Base-by-base conservation (phyloP, 2,888 invertebrate genomes). In the Gymnosoma rotundatum region DNA sequence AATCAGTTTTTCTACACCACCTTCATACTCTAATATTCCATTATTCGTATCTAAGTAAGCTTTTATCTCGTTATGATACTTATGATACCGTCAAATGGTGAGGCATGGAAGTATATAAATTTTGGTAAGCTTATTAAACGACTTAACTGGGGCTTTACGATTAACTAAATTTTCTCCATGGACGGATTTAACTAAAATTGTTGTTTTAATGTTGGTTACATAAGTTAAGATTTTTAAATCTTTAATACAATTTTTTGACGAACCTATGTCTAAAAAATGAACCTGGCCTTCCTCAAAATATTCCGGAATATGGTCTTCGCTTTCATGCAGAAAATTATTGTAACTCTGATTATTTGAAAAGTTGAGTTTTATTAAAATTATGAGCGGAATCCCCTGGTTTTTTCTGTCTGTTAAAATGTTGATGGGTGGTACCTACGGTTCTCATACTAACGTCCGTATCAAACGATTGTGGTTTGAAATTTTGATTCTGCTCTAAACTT, bases 71-170 rank as follows among this genome's bases (percentile, higher is more conserved):
- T 76, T 76, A 12, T 67, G 48, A 5, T 58, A 45, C 70, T 63
- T 12, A 78, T 20, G n/a, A 50, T 42, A 42, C 42, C 42, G 14
- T 42, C 42, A 14, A 42, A 21, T 18, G 32, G 18, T 16, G 18
- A 42, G 14, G 12, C 14, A 14, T 48, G 42, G n/a, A 16, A 78
- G 60, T 50, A 70, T 70, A 52, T 61, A 78, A 67, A 76, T 70
- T 14, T 21, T 6, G 2, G 21, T 4, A 12, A 54, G 7, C 12
- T 54, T 54, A 12, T 54, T 54, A 10, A 21, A 21, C 5, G 21
- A 20, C 25, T 21, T 54, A 18, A 12, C 25, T 21, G 14, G 7
- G 14, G 56, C 56, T 25, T 56, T 25, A 10, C 25, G 56, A 6
- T 25, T 56, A 56, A 56, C 56, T 14, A 56, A 56, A 56, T 14